phyloP scores from a whole-genome alignment of 1,140 invertebrate species.

The Diorhabda carinulata region DNA sequence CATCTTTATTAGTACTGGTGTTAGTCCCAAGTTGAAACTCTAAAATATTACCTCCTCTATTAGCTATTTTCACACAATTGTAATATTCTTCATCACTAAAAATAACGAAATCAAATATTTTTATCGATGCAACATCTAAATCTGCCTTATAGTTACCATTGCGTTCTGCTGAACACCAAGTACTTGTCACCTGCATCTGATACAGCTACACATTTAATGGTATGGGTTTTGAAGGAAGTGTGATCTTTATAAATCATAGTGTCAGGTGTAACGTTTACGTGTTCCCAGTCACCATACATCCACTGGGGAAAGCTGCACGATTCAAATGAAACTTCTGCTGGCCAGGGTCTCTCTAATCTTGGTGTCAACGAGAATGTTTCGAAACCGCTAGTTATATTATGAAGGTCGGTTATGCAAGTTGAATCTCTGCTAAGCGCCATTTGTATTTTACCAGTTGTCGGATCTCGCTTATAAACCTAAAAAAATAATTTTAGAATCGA shows the following conservation, averaged over 20 bases:
- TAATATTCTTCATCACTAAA: conserved; percentile 64
- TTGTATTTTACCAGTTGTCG: conserved; percentile 54
- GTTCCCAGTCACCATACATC: conserved; percentile 64
- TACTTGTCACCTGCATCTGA: conserved; percentile 47
- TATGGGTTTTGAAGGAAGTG: conserved; percentile 62
- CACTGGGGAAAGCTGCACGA: conserved; percentile 60
- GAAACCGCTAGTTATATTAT: conserved; percentile 57
- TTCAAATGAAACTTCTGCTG: conserved; percentile 39
- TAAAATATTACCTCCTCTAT: conserved; percentile 61
- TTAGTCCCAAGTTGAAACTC: conserved; percentile 59
- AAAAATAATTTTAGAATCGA: conserved; percentile 15
- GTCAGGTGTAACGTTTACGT: conserved; percentile 57
- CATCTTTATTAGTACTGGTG: conserved; percentile 36
- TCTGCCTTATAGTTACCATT: conserved; percentile 49
- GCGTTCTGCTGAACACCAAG: conserved; percentile 53
- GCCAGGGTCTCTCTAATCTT: conserved; percentile 43
- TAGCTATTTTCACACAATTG: conserved; percentile 61
- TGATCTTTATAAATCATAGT: conserved; percentile 62
- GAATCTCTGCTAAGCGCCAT: conserved; percentile 68
- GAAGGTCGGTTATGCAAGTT: conserved; percentile 58
- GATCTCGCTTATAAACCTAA: conserved; percentile 59
- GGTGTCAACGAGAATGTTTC: conserved; percentile 57
- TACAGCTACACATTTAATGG: conserved; percentile 55
- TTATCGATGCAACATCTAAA: neutral
- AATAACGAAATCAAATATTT: conserved; percentile 34